Conservation (phyloP, 2,888 invertebrate genomes). For the Oligia fasciuncula region DNA sequence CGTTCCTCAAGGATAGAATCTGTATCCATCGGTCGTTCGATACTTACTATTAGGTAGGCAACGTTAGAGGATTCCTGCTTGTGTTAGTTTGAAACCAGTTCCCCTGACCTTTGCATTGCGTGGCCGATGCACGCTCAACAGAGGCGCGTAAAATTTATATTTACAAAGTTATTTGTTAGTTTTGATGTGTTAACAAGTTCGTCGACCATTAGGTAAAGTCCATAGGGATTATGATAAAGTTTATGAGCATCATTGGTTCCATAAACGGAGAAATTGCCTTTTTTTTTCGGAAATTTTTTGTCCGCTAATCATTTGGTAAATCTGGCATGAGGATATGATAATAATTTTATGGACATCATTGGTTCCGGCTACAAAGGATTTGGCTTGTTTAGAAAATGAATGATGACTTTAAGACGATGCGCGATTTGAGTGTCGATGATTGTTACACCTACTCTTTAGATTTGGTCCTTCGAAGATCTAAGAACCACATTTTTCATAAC, state of each 20-base stretch:
- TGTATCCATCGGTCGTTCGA: slow-evolving; percentile 4
- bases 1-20: background rate
- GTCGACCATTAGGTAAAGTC: background rate
- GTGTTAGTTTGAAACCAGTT: slow-evolving; percentile 60
- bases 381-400: background rate
- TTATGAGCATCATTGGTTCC: background rate
- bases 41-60: slow-evolving; percentile 16
- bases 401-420: background rate
- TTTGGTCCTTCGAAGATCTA: background rate
- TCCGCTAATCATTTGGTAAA: background rate
- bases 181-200: slow-evolving; percentile 19
- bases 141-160: slow-evolving; percentile 46
- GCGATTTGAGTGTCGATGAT: background rate
- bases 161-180: slow-evolving; percentile 19
- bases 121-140: slow-evolving; percentile 40
- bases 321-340: background rate
- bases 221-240: background rate
- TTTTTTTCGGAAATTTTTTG: background rate
- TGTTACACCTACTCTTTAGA: background rate
- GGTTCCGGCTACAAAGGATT: background rate
- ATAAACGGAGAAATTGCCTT: background rate
- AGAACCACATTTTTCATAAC: background rate
- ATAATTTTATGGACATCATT: background rate
- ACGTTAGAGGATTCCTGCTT: slow-evolving; percentile 42
- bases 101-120: slow-evolving; percentile 65